Conservation (phyloP, 2,797 vertebrate species). For the Brachyalestes nurse region DNA sequence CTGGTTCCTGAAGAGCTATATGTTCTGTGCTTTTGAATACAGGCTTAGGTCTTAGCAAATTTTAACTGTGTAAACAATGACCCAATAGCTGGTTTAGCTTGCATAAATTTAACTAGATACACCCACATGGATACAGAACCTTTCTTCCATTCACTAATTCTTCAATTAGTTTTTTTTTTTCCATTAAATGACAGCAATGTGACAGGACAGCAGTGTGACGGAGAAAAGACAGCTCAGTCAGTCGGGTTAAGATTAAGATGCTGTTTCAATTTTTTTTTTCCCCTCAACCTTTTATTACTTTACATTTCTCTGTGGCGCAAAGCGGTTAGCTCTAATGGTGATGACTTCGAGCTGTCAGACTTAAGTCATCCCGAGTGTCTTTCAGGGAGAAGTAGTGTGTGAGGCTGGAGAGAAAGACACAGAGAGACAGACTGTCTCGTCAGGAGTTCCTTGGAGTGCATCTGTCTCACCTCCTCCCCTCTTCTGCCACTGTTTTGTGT, state of each 20-base stretch:
- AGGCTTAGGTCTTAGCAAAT: too few relatives aligned
- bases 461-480: constrained; percentile 82
- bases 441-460: constrained; percentile 84
- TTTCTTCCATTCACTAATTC: not conserved
- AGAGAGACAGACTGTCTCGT: constrained; percentile 79
- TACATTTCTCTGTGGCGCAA: constrained; percentile 41
- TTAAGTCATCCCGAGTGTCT: constrained; percentile 50
- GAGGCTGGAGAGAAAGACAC: constrained; percentile 47
- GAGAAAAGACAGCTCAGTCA: constrained; percentile 3
- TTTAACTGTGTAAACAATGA: not conserved
- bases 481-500: constrained; percentile 78
- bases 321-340: constrained; percentile 39
- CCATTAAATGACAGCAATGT: too few relatives aligned
- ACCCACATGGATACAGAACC: not conserved
- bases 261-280: constrained; percentile 30
- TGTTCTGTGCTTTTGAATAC: not conserved
- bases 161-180: not conserved
- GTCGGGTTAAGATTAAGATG: constrained; percentile 21
- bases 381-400: constrained; percentile 17
- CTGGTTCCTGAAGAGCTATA: not conserved
- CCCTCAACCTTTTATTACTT: constrained; percentile 23
- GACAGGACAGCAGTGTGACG: not conserved
- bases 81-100: not conserved
- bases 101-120: not conserved
- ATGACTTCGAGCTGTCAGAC: constrained; percentile 45